Percentiles rank a stretch among this genome's conserved stretches.
Conservation (phyloP, 2,888 invertebrate genomes). For the Zaprionus lineosus region DNA sequence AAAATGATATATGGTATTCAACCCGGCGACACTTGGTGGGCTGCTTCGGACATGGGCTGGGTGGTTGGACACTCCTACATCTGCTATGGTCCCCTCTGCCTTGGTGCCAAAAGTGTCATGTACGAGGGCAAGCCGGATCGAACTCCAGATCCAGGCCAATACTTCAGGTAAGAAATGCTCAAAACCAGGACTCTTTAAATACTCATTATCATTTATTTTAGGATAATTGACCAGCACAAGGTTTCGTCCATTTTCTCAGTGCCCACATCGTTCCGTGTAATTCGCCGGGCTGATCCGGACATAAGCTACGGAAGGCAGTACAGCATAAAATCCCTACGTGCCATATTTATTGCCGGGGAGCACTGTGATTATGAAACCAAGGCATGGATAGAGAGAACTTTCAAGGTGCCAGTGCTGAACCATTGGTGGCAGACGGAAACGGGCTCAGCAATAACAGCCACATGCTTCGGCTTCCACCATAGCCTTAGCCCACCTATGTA, state of each 20-base stretch:
- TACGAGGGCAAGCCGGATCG: conserved; percentile 97
- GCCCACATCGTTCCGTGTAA: conserved; percentile 93
- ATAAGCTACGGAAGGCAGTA: conserved; percentile 88
- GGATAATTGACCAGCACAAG: conserved; percentile 93
- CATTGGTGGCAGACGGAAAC: conserved; percentile 99
- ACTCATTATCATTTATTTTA: conserved; percentile 72
- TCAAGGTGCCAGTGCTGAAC: conserved; percentile 91
- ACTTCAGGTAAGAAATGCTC: conserved; percentile 87
- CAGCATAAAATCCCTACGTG: conserved; percentile 87
- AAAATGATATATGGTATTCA: conserved; percentile 90
- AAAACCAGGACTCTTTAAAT: background rate
- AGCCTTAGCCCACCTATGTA: conserved; percentile 88
- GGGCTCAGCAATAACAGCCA: conserved; percentile 94
- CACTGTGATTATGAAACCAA: conserved; percentile 96
- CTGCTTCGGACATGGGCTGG: conserved; percentile 90
- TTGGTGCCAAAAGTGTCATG: conserved; percentile 90
- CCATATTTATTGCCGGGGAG: conserved; percentile 94
- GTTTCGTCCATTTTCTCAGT: conserved; percentile 94
- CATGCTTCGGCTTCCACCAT: conserved; percentile 90
- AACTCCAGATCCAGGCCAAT: conserved; percentile 95
- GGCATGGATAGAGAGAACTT: conserved; percentile 88
- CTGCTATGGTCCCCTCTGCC: conserved; percentile 93
- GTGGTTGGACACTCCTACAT: conserved; percentile 98
- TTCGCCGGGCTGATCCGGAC: conserved; percentile 91
- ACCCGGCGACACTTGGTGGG: conserved; percentile 94